Evolutionary conservation across 2,888 invertebrate genomes (phyloP), one percentile per base, ranked within the genome.

Genomic region (Trachelus iudaicus): DNA sequence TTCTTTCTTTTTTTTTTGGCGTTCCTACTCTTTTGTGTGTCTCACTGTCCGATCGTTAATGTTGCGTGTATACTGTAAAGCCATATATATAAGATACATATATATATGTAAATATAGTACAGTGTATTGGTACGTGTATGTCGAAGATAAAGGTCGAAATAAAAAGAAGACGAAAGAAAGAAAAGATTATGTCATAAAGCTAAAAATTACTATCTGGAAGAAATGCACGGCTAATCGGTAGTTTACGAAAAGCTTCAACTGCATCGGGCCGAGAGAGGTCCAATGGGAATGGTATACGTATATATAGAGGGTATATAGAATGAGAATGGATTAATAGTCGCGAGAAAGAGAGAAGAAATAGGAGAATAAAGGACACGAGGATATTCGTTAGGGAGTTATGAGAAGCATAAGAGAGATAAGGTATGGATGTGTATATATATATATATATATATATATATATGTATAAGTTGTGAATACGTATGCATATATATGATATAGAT

Each of bases 161-260:
- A 37, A 73, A 82, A 81, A 40, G 75, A 83, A 81, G 1, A 1
- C 1, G 3, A 73, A 82, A 81, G 81, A 73, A 79, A 81, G 79
- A 82, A 83, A 80, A 82, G 73, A 71, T 80, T 81, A 80, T 79
- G 81, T 81, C 79, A 80, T 82, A 80, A 79, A 79, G 78, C 81
- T 71, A 77, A 78, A 30, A n/a, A 69, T 11, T 69, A 69, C 69
- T 69, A 69, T 69, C 30, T 69, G 69, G 69, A 69, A 69, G 30
- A 69, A 40, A 69, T 69, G 69, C 69, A 69, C 33, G 71, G 30
- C 37, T n/a, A 76, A 37, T 34, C 75, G 30, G 33, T 69, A 83
- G 84, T 82, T 85, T 85, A 88, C 83, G 83, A 84, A 82, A 88
- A 89, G 89, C 87, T 87, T 84, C 81, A 86, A 87, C 83, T 87